phyloP scores from a whole-genome alignment of 2,888 invertebrate genomes.

The Acleris holmiana region DNA sequence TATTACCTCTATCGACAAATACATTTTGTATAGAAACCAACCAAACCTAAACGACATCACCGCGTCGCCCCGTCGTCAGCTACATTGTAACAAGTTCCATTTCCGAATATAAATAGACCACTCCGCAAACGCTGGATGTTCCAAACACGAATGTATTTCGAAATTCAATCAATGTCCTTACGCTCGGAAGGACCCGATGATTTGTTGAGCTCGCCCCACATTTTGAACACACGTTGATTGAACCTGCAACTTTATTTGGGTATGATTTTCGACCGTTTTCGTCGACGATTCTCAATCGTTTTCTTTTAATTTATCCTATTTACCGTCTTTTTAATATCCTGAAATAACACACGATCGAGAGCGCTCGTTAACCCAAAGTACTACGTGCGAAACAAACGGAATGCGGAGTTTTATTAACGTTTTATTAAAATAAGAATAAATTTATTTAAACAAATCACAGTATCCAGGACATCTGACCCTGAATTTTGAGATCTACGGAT shows the following conservation, averaged over 20 bases:
- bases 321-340: not conserved
- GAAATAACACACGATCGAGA: too few species aligned
- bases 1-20: not conserved
- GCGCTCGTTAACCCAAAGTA: too few species aligned
- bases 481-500: too few species aligned
- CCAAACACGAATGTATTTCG: constrained; percentile 8
- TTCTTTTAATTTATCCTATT: constrained; percentile 1
- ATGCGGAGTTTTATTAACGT: too few species aligned
- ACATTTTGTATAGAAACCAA: not conserved
- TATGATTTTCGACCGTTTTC: constrained; percentile 7
- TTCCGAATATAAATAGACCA: constrained; percentile 26
- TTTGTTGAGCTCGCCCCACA: constrained; percentile 20
- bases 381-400: too few species aligned
- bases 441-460: too few species aligned
- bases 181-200: constrained; percentile 14
- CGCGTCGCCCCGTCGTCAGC: constrained; percentile 16
- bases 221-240: constrained; percentile 13
- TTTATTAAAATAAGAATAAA: too few species aligned
- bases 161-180: constrained; percentile 33
- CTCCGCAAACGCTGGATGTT: constrained; percentile 4
- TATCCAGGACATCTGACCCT: too few species aligned
- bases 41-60: not conserved
- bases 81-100: constrained; percentile 33
- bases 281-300: constrained; percentile 3
- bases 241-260: constrained; percentile 19